phyloP scores from a whole-genome alignment of 2,888 invertebrate species.

The Saturnia japonica region DNA sequence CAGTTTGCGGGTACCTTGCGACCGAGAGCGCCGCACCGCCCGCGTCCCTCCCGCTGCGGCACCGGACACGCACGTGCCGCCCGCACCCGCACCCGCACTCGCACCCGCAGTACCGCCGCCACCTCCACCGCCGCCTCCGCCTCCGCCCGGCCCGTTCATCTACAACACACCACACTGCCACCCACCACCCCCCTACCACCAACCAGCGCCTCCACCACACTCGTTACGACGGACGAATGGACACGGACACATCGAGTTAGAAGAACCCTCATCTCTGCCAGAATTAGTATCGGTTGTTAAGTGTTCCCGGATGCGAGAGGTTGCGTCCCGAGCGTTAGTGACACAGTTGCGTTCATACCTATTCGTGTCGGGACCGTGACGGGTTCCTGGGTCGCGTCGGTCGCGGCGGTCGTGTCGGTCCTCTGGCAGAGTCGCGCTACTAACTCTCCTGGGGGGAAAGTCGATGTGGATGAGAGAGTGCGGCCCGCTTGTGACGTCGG shows the following conservation, averaged over 20 bases:
- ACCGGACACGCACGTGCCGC: slow-evolving; percentile 82
- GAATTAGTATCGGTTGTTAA: slow-evolving; percentile 33
- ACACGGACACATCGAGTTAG: slow-evolving; percentile 41
- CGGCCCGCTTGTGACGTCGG: slow-evolving; percentile 17
- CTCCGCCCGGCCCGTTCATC: slow-evolving; percentile 4
- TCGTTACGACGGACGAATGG: slow-evolving; percentile 23
- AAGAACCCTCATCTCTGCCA: slow-evolving; percentile 55
- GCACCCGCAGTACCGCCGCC: slow-evolving; percentile 43
- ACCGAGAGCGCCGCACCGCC: slow-evolving; percentile 90
- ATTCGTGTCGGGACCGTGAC: slow-evolving; percentile 29
- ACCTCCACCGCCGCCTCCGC: slow-evolving; percentile 30
- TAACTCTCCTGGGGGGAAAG: slow-evolving; percentile 70
- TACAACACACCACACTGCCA: slow-evolving; percentile 14
- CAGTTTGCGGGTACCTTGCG: slow-evolving; percentile 97
- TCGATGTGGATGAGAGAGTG: slow-evolving; percentile 32
- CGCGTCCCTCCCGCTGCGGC: slow-evolving; percentile 56
- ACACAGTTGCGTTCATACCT: slow-evolving; percentile 44
- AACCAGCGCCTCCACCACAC: slow-evolving; percentile 26
- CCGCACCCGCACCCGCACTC: slow-evolving; percentile 56
- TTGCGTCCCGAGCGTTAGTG: background rate
- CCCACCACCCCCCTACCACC: slow-evolving; percentile 14
- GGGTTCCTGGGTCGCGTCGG: slow-evolving; percentile 29
- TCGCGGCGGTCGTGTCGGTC: slow-evolving; percentile 33
- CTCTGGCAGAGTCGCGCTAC: slow-evolving; percentile 64
- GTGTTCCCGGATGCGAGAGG: slow-evolving; percentile 23